Conservation (phyloP, 2,888 invertebrate genomes). For the Xanthorhoe spadicearia region DNA sequence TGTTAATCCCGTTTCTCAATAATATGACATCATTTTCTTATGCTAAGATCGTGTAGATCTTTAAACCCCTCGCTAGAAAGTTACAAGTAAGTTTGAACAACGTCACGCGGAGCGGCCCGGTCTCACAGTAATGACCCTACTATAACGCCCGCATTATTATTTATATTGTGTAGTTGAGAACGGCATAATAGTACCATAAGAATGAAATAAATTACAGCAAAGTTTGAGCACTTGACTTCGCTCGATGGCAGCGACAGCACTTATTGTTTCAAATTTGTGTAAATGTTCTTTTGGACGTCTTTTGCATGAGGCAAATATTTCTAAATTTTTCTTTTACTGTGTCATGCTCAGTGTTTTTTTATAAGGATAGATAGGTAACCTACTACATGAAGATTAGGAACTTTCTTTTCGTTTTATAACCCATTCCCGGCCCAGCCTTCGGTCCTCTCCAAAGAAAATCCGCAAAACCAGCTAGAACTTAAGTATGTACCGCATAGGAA, state of each 20-base stretch:
- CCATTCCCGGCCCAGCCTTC: no score
- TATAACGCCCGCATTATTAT: conserved; percentile 83
- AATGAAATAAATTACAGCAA: conserved; percentile 81
- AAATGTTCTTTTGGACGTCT: conserved; percentile 65
- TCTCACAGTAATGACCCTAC: conserved; percentile 80
- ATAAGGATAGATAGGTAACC: conserved; percentile 6
- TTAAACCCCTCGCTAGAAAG: not conserved
- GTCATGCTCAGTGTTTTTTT: conserved; percentile 12
- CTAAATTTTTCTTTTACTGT: conserved; percentile 40
- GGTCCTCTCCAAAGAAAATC: no score
- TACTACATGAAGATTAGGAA: not conserved
- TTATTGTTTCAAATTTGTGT: conserved; percentile 76
- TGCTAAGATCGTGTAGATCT: not conserved
- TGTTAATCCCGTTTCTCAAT: no score
- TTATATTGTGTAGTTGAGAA: conserved; percentile 83
- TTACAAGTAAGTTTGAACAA: conserved; percentile 41
- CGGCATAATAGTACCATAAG: conserved; percentile 83
- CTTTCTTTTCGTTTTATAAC: no score
- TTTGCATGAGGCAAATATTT: conserved; percentile 63
- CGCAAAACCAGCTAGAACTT: no score
- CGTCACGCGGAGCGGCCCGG: conserved; percentile 72
- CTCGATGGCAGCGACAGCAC: conserved; percentile 74
- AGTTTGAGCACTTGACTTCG: conserved; percentile 77
- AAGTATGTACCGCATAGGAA: no score
- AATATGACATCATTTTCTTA: not conserved